A percentile compares a stretch with the other conserved stretches of the same genome.
phyloP scores from a whole-genome alignment of 64 coral and sea anemone species.

The Porites lutea region DNA sequence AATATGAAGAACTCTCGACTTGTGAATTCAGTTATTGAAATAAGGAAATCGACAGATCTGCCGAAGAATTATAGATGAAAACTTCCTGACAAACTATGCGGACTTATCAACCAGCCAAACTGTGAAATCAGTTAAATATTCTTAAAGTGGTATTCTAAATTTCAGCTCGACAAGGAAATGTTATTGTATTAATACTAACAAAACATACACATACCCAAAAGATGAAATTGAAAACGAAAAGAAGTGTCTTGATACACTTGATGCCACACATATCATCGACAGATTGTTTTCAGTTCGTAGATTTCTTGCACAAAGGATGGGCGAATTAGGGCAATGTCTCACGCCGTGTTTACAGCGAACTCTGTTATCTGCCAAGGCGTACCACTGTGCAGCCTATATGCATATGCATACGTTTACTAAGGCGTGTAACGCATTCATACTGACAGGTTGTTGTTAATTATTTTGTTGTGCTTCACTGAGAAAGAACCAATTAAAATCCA shows the following conservation, averaged over 20 bases:
- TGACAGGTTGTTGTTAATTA: slow-evolving; percentile 34
- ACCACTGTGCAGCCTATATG: not conserved
- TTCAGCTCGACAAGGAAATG: not conserved
- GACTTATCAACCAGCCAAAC: too few species aligned
- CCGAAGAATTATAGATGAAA: too few species aligned
- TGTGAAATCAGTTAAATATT: too few species aligned
- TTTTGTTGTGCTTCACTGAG: slow-evolving; percentile 18
- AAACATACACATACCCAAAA: slow-evolving; percentile 78
- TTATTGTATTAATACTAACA: not conserved
- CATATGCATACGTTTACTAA: slow-evolving; percentile 24
- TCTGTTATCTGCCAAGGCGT: not conserved
- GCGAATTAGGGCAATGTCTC: not conserved
- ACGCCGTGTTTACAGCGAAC: not conserved
- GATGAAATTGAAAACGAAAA: slow-evolving; percentile 92
- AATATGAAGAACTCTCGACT: too few species aligned
- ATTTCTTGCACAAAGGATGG: slow-evolving; percentile 21
- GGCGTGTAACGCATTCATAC: slow-evolving; percentile 24
- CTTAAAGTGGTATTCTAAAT: not conserved
- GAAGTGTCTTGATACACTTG: slow-evolving; percentile 74
- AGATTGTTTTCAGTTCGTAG: not conserved
- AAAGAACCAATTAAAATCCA: slow-evolving; percentile 31
- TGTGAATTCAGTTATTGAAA: too few species aligned
- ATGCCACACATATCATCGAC: slow-evolving; percentile 77
- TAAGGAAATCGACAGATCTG: too few species aligned
- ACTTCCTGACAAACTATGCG: too few species aligned